These are phyloP conservation scores for Mesitornis unicolor DNA, from an alignment of 2,113 vertebrate species.

Conservation along the genomic window DNA sequence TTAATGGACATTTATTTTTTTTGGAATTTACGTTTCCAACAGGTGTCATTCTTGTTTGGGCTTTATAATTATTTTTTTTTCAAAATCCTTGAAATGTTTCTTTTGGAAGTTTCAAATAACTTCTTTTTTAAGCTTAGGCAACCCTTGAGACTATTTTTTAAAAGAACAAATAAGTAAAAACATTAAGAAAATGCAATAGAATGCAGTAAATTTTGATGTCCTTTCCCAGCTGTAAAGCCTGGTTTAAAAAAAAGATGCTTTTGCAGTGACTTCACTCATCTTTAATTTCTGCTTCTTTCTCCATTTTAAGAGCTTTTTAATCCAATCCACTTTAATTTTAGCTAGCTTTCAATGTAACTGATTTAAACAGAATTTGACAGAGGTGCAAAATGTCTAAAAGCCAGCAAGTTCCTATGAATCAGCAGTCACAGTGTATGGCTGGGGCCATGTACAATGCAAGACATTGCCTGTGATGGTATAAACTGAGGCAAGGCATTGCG, in stretches of 20 bases:
- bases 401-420: not conserved
- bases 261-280: not conserved
- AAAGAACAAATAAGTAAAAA: not conserved
- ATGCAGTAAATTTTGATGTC: not conserved
- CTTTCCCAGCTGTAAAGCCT: not conserved
- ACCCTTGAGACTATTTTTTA: not conserved
- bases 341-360: not conserved
- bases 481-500: rapidly evolving
- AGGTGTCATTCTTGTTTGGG: not conserved
- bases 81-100: not conserved
- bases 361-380: not conserved
- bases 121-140: not conserved
- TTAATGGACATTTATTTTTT: not conserved
- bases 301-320: not conserved
- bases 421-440: not conserved
- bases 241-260: not conserved
- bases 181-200: not conserved
- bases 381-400: not conserved
- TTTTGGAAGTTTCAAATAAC: not conserved
- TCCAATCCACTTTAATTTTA: not conserved
- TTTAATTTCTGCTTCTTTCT: not conserved
- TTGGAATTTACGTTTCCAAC: not conserved
- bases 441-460: not conserved
- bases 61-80: not conserved
- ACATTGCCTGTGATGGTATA: not conserved